Evolutionary conservation across 2,113 vertebrate genomes (phyloP).

Genomic region (Mormyrus lacerda): DNA sequence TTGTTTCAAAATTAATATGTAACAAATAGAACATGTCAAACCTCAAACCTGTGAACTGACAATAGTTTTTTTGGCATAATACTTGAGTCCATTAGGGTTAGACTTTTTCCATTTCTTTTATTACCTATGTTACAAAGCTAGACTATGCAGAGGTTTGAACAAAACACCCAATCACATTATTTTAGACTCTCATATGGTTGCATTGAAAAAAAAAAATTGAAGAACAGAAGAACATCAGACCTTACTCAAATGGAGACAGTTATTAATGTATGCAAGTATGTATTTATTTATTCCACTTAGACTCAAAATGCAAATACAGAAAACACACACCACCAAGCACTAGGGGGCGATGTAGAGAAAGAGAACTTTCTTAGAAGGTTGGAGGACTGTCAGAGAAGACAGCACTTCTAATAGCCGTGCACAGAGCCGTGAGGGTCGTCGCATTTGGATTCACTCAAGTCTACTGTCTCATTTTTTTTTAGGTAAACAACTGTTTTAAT

Average conservation of each 20-base stretch:
- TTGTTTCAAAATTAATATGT: constrained; percentile 5
- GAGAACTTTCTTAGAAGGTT: constrained; percentile 52
- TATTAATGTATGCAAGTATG: constrained; percentile 70
- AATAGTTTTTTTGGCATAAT: neutral
- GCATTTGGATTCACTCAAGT: constrained; percentile 44
- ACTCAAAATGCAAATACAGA: constrained; percentile 92
- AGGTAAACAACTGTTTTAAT: neutral
- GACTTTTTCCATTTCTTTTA: neutral
- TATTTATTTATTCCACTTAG: constrained; percentile 83
- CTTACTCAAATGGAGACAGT: constrained; percentile 61
- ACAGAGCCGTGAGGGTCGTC: constrained; percentile 45
- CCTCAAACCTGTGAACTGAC: neutral
- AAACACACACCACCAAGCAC: constrained; percentile 90
- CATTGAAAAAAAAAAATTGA: constrained; percentile 4
- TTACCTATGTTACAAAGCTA: neutral
- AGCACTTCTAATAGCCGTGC: constrained; percentile 63
- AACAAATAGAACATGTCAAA: neutral
- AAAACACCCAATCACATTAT: neutral
- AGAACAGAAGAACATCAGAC: neutral
- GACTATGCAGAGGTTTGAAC: neutral
- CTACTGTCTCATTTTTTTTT: neutral
- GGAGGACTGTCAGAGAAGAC: constrained; percentile 63
- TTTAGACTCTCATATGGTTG: neutral
- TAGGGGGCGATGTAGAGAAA: constrained; percentile 59
- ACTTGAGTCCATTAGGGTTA: neutral